Conservation (phyloP, 2,888 invertebrate genomes). For the Steinernema carpocapsae region DNA sequence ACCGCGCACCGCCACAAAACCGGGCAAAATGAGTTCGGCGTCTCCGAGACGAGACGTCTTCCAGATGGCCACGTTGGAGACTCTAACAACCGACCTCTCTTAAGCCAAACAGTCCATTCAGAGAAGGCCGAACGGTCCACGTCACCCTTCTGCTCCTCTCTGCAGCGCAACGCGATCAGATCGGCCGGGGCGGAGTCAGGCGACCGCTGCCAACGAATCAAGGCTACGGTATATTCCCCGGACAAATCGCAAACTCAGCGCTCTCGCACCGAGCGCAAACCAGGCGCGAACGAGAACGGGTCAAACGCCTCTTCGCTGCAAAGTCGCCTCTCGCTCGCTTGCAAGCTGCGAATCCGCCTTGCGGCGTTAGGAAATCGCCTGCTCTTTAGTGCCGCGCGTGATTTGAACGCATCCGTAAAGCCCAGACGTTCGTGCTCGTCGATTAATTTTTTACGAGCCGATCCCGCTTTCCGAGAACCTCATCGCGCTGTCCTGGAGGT, state of each 20-base stretch:
- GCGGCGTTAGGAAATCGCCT: neutral
- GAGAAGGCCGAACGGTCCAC: neutral
- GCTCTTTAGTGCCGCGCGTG: neutral
- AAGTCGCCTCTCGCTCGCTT: no score
- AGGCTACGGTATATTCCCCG: neutral
- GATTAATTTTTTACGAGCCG: slow-evolving; percentile 32
- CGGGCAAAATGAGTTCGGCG: no score
- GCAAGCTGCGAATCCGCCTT: neutral
- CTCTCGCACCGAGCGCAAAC: no score
- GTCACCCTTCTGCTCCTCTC: slow-evolving; percentile 15
- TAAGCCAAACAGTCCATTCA: no score
- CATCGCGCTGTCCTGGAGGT: no score
- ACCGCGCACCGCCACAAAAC: no score
- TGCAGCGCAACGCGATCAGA: neutral
- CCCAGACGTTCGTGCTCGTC: slow-evolving; percentile 8
- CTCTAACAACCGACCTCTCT: no score
- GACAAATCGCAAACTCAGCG: neutral
- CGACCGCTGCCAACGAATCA: neutral
- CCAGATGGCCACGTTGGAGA: no score
- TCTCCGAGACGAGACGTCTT: no score
- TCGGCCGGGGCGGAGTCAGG: neutral
- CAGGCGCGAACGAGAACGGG: no score
- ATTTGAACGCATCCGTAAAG: neutral
- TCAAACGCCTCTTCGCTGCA: no score
- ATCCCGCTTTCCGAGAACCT: neutral